Base-by-base conservation (phyloP, 2,113 vertebrate species). In the Odocoileus hemionus region DNA sequence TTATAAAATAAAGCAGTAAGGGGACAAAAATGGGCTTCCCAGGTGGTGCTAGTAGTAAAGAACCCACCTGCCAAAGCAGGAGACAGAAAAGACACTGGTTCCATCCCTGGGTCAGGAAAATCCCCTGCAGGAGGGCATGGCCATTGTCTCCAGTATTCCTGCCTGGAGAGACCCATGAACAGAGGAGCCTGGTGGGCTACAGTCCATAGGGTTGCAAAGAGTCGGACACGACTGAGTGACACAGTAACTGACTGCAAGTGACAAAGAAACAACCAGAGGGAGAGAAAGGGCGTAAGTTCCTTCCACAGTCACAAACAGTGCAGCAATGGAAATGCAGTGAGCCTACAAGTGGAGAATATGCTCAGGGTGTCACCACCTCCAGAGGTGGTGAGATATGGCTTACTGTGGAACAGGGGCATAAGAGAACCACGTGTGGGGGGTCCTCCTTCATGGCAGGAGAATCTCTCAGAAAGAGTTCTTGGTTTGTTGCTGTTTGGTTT, bases 151-250 rank as follows among this genome's bases (percentile, higher is more conserved):
- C 6, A 43, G 39, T 26, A 43, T 76, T 76, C 23, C 3, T 0
- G 0, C 39, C 39, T 76, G 70, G 70, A 43, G 23, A 43, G 7
- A 23, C 39, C 23, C 70, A 43, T 39, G 39, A 12, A 43, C 5
- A 26, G 39, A 76, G 70, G 39, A 13, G 36, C 70, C 70, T 6
- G 3, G 23, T 0, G 1, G 12, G 39, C 21, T 76, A 43, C 12
- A 76, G 70, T 76, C 23, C 21, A 43, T 76, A 43, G 36, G 6
- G 6, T 14, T 76, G 12, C 70, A 76, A 43, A 76, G 39, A 39
- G 39, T 7, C 3, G 23, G 23, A 43, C 12, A 43, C 2, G 12
- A 43, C 70, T 43, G 70, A 26, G 3, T 43, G 70, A 39, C 39
- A 76, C 39, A 76, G n/a, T 19, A 36, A 36, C 36, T 36, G 36